Base-by-base conservation (phyloP, 1,140 invertebrate species). In the Drosophila quadrilineata region DNA sequence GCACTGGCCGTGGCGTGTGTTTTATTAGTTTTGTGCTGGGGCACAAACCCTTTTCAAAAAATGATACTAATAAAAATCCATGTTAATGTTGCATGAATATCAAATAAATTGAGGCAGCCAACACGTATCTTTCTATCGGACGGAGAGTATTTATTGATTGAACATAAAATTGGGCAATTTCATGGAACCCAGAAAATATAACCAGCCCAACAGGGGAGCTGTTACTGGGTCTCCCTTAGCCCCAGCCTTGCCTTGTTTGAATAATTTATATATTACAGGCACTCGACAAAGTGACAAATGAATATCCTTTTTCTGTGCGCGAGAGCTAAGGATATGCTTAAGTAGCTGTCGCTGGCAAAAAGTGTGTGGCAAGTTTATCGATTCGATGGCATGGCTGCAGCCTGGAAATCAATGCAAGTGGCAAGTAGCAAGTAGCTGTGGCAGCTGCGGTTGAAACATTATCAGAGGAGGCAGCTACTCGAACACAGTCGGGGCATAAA, bases 11-110 rank as follows among this genome's bases (percentile, higher is more conserved):
- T 29, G 24, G 8, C 4, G 33, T 38, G 24, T 57, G 21, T 45
- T 63, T 56, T 56, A 45, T 63, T 63, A 46, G 50, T 54, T 63
- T 22, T 26, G 33, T 22, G 43, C 17, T 28, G 43, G 22, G 16
- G 73, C 29, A 29, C 41, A 29, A 85, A 85, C 79, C 79, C 79
- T 85, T 85, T 85, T 85, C 74, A 85, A 85, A 85, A 85, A 85
- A 85, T 85, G 79, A 85, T 79, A 79, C 79, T 85, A 85, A 85
- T 85, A 85, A 85, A 84, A 85, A 85, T 85, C 79, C 79, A 85
- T 85, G 79, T 85, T 85, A 85, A 85, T 85, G 79, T 85, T 85
- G 79, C 79, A 85, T 85, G 79, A 85, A 85, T 85, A 85, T 73
- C 75, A 85, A 85, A 85, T 85, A 85, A 85, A 85, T 85, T 85